Base-by-base conservation (phyloP, 2,888 invertebrate genomes). In the Syritta pipiens region DNA sequence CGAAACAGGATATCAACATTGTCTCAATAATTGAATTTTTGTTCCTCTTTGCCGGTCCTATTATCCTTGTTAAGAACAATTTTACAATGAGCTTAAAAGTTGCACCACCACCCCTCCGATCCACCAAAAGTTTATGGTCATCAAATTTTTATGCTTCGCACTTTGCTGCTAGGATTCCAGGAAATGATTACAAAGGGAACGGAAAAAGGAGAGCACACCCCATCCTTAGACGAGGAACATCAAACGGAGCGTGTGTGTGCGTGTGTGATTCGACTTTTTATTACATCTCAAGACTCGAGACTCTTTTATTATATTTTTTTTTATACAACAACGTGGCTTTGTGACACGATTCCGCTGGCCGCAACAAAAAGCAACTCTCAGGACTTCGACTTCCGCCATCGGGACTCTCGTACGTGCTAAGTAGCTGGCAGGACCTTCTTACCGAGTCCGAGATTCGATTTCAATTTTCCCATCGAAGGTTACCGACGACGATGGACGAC, bases 61-160 rank as follows among this genome's bases (percentile, higher is more conserved):
- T 62, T 62, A 49, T 62, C 35, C 62, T 62, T 71, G 63, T 59
- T 71, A 35, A 65, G 53, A 59, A 71, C 30, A 65, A 71, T 76
- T 63, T 59, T 46, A 77, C 63, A 71, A 65, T 42, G 53, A 71
- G 63, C 76, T 76, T 32, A 65, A 71, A 75, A 71, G 69, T 76
- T 69, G 76, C 69, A 63, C 51, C 59, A 42, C 17, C 28, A 49
- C 44, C 17, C 7, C 14, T 22, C 42, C 0, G 1, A 14, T 4
- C 14, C 12, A 7, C 4, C 37, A 37, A 57, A 76, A 77, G 59
- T 77, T 77, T 71, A 71, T 51, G 76, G 63, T 53, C 71, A 77
- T 71, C 71, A 77, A 77, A 67, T 35, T 71, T 72, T 77, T 77
- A 77, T 72, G 46, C 20, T 59, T 59, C 59, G 53, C 77, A 77